Evolutionary conservation across 2,113 vertebrate genomes (phyloP).

Genomic region (Ranitomeya variabilis): DNA sequence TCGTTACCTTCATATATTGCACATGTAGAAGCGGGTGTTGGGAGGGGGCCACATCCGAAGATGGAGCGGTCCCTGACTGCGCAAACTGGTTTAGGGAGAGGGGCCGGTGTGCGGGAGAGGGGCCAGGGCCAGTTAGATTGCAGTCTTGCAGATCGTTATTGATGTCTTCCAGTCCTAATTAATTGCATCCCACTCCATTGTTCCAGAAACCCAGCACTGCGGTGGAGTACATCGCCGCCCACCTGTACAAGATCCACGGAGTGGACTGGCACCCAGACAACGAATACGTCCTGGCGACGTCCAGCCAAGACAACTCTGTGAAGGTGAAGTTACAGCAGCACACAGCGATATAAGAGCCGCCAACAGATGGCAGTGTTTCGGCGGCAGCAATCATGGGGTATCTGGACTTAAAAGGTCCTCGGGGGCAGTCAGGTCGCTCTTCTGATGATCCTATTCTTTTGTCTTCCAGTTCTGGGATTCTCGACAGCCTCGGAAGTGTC

Average conservation of each 20-base stretch:
- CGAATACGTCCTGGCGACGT: constrained; percentile 91
- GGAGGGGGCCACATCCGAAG: too few relatives aligned
- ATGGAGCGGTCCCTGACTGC: too few relatives aligned
- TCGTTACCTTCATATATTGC: constrained; percentile 59
- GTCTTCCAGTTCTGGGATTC: constrained; percentile 93
- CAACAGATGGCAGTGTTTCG: too few relatives aligned
- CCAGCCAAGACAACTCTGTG: constrained; percentile 98
- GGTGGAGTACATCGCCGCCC: constrained; percentile 92
- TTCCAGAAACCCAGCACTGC: constrained; percentile 95
- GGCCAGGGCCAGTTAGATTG: not conserved
- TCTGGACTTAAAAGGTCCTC: too few relatives aligned
- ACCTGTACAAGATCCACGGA: constrained; percentile 96
- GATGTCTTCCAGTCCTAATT: not conserved
- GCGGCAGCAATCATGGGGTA: too few relatives aligned
- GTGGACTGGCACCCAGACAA: constrained; percentile 98
- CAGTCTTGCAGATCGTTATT: not conserved
- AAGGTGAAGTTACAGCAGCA: constrained; percentile 73
- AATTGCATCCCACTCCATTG: constrained; percentile 34
- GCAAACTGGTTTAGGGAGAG: too few relatives aligned
- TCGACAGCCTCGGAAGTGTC: constrained; percentile 94
- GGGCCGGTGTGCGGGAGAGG: too few relatives aligned
- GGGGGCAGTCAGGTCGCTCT: too few relatives aligned
- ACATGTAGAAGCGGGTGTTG: not conserved
- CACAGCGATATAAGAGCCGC: too few relatives aligned
- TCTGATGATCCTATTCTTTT: not conserved